Evolutionary conservation across 30 jellyfish, hydroid and myxozoan species (phyloP).

Genomic region (Aurelia sp.): DNA sequence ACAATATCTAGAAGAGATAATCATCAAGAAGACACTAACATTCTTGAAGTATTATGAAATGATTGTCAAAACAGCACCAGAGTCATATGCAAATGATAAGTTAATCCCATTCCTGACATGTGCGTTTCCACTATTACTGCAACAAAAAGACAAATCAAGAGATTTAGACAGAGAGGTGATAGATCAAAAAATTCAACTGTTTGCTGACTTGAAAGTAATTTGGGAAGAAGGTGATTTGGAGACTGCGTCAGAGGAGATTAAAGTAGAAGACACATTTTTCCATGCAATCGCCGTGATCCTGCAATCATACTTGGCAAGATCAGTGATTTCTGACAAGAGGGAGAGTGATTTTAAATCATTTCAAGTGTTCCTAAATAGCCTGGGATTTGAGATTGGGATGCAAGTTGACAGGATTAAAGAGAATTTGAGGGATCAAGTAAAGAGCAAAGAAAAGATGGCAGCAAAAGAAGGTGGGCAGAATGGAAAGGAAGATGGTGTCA

Average conservation of each 20-base stretch:
- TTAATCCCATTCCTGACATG: slow-evolving; percentile 87
- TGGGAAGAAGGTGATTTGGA: background rate
- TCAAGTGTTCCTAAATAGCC: slow-evolving; percentile 2
- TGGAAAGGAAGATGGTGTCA: background rate
- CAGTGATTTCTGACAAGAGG: background rate
- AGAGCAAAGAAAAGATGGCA: background rate
- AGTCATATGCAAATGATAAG: slow-evolving; percentile 43
- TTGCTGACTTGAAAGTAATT: slow-evolving; percentile 20
- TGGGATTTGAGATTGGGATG: slow-evolving; percentile 33
- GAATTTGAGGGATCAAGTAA: background rate
- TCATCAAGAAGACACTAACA: slow-evolving; percentile 66
- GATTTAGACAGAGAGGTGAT: slow-evolving; percentile 22
- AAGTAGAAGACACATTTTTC: slow-evolving; percentile 15
- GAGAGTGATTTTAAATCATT: slow-evolving; percentile 10
- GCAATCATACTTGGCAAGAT: background rate
- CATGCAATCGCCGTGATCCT: slow-evolving; percentile 15
- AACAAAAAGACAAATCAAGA: slow-evolving; percentile 38
- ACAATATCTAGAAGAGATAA: slow-evolving; percentile 32
- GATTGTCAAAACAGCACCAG: slow-evolving; percentile 66
- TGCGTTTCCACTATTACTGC: slow-evolving; percentile 85
- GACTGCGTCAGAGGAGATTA: background rate
- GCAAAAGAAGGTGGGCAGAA: background rate
- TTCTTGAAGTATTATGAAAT: slow-evolving; percentile 80
- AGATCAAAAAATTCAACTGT: slow-evolving; percentile 15
- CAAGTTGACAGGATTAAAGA: background rate